Conservation (phyloP, 2,888 invertebrate genomes). For the Sabatieria punctata region DNA sequence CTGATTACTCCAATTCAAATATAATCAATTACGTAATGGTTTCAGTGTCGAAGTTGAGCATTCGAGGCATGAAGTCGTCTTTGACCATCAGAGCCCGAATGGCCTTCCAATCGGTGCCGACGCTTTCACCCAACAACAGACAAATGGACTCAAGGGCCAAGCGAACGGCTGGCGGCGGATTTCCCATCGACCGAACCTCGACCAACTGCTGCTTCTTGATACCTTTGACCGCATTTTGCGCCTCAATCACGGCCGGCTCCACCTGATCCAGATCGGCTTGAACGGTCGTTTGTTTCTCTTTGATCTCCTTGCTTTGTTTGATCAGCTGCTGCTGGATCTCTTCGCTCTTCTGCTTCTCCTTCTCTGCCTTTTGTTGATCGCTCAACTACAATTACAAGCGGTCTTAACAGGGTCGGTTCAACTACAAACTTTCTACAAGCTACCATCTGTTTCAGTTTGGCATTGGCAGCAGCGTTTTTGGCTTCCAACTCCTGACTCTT, state of each 20-base stretch:
- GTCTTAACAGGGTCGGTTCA: not conserved
- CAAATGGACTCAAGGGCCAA: constrained; percentile 95
- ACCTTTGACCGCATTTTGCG: constrained; percentile 90
- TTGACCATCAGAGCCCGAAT: constrained; percentile 88
- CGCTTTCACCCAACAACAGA: constrained; percentile 83
- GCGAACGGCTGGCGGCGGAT: constrained; percentile 91
- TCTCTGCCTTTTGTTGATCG: constrained; percentile 67
- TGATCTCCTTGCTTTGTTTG: constrained; percentile 66
- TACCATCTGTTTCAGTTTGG: constrained; percentile 99
- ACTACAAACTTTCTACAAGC: not conserved
- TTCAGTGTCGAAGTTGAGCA: constrained; percentile 96
- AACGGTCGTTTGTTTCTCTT: constrained; percentile 78
- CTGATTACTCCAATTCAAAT: not conserved
- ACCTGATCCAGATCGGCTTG: constrained; percentile 83
- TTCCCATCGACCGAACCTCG: constrained; percentile 91
- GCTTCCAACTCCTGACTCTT: constrained; percentile 67
- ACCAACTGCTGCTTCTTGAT: constrained; percentile 99
- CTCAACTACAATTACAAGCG: constrained; percentile 11
- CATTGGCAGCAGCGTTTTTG: constrained; percentile 96
- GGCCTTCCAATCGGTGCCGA: constrained; percentile 91
- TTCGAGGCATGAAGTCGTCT: constrained; percentile 95
- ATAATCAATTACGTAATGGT: constrained; percentile 67
- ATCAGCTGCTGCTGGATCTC: constrained; percentile 69
- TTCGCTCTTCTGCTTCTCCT: constrained; percentile 82
- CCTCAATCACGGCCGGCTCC: constrained; percentile 96